Conservation (phyloP, 2,113 vertebrate genomes). For the Dolichallabes microphthalmus region DNA sequence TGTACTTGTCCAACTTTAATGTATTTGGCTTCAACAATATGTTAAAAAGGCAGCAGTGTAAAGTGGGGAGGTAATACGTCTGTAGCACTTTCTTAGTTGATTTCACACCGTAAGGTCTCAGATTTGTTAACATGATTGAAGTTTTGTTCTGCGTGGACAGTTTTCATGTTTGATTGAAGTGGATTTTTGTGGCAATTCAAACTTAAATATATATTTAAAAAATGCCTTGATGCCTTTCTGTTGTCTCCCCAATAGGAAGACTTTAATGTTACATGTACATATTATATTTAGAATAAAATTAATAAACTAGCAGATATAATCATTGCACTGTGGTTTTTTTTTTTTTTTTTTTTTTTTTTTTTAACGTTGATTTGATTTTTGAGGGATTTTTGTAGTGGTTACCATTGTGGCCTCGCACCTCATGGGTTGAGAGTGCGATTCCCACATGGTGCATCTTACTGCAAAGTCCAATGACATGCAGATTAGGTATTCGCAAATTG, state of each 20-base stretch:
- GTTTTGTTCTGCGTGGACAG: slow-evolving; percentile 17
- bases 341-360: slow-evolving; percentile 3
- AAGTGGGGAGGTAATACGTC: neutral
- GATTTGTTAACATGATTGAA: slow-evolving; percentile 1
- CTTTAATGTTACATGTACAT: slow-evolving; percentile 68
- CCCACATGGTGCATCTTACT: too few relatives aligned
- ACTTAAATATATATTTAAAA: slow-evolving; percentile 66
- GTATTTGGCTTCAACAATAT: neutral
- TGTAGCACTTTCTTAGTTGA: slow-evolving; percentile 4
- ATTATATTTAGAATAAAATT: slow-evolving; percentile 77
- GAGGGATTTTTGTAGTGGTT: too few relatives aligned
- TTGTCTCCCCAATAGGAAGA: slow-evolving; percentile 72
- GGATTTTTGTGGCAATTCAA: slow-evolving; percentile 50
- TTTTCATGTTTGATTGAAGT: slow-evolving; percentile 52
- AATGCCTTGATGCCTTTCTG: slow-evolving; percentile 79
- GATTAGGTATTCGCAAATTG: too few relatives aligned
- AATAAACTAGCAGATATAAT: slow-evolving; percentile 65
- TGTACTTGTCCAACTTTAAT: neutral
- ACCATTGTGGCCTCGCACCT: too few relatives aligned
- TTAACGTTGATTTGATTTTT: neutral
- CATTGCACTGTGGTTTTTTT: neutral
- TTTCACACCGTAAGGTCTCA: slow-evolving; percentile 32
- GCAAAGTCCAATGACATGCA: too few relatives aligned
- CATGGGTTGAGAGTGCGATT: too few relatives aligned
- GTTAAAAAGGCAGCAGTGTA: slow-evolving; percentile 30